phyloP scores from a whole-genome alignment of 2,797 vertebrate genomes.

The Scolopax bukidnonensis region DNA sequence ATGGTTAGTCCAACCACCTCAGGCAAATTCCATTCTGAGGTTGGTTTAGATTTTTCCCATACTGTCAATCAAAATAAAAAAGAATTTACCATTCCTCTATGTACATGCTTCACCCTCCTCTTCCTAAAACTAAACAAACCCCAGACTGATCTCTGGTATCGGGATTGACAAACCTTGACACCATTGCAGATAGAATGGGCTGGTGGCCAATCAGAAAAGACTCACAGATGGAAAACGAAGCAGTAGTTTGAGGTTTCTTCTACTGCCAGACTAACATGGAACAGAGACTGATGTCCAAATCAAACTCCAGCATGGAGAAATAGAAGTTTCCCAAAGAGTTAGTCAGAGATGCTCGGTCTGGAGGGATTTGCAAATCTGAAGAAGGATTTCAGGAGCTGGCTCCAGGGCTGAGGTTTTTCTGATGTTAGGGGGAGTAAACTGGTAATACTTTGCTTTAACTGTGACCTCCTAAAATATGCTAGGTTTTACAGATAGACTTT shows the following conservation, averaged over 20 bases:
- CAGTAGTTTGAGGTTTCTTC: background rate
- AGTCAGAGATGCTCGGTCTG: background rate
- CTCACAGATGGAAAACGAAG: rapidly evolving
- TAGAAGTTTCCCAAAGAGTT: background rate
- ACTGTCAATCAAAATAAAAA: background rate
- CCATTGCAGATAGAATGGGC: background rate
- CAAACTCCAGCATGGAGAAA: background rate
- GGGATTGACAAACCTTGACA: background rate
- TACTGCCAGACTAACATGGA: background rate
- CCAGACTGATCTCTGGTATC: background rate
- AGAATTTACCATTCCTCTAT: background rate
- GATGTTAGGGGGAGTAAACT: background rate
- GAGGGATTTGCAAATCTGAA: background rate
- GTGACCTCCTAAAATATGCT: background rate
- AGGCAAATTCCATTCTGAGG: background rate
- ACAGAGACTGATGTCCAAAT: background rate
- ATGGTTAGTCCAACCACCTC: background rate
- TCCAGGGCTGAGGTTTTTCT: background rate
- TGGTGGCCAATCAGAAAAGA: background rate
- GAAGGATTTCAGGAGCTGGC: background rate
- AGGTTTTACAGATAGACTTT: background rate
- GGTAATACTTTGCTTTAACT: background rate
- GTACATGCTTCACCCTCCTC: background rate
- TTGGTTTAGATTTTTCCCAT: background rate
- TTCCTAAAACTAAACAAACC: background rate